Percentiles rank a stretch among this genome's conserved stretches.
Evolutionary conservation across 2,888 invertebrate genomes (phyloP).

Genomic region (Apoda limacodes): DNA sequence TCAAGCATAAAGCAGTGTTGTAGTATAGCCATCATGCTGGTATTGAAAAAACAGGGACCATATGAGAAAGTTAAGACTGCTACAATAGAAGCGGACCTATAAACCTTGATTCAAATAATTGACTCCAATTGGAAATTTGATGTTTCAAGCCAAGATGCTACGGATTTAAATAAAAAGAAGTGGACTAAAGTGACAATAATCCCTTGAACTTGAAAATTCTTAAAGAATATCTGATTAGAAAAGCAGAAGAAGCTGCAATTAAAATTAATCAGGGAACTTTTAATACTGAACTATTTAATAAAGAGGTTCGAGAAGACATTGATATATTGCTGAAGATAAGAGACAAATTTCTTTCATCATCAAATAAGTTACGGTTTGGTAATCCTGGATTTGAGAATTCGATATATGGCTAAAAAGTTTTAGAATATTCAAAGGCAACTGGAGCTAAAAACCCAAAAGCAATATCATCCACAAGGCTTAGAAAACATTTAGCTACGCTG

Average conservation of each 20-base stretch:
- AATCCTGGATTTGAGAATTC: slow-evolving; percentile 13
- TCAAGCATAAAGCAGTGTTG: slow-evolving; percentile 26
- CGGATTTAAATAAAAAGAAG: slow-evolving; percentile 21
- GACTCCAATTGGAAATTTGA: slow-evolving; percentile 21
- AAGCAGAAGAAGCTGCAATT: slow-evolving; percentile 11
- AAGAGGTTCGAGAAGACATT: slow-evolving; percentile 21
- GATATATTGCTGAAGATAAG: slow-evolving; percentile 15
- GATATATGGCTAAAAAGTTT: slow-evolving; percentile 25
- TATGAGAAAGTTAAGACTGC: slow-evolving; percentile 18
- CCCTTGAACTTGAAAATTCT: slow-evolving; percentile 20
- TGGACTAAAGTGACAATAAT: slow-evolving; percentile 24
- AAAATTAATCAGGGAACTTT: slow-evolving; percentile 14
- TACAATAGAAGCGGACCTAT: slow-evolving; percentile 20
- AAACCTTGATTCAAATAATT: slow-evolving; percentile 19
- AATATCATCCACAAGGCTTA: slow-evolving; percentile 24
- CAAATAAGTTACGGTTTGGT: slow-evolving; percentile 12
- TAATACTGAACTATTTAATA: slow-evolving; percentile 20
- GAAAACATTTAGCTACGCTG: slow-evolving; percentile 27
- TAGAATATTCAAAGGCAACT: slow-evolving; percentile 21
- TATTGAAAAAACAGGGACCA: slow-evolving; percentile 20
- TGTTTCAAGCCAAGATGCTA: slow-evolving; percentile 23
- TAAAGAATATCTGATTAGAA: slow-evolving; percentile 14
- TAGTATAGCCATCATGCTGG: slow-evolving; percentile 22
- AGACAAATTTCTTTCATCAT: slow-evolving; percentile 10
- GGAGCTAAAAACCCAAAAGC: slow-evolving; percentile 26